These are phyloP conservation scores for Brachyistius frenatus DNA, from an alignment of 2,113 vertebrate species.

Conservation along the genomic window DNA sequence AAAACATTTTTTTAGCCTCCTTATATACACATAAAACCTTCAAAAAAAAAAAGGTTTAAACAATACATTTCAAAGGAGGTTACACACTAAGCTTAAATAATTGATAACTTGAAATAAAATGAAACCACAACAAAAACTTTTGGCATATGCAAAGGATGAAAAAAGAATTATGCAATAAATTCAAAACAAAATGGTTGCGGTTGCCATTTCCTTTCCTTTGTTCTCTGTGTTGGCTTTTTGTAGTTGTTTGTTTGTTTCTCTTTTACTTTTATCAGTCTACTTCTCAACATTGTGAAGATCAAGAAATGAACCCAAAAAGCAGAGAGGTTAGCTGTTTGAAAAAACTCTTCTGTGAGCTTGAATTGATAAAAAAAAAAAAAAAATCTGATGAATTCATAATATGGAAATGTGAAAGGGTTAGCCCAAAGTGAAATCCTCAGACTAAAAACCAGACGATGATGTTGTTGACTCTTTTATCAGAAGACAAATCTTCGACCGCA, in stretches of 20 bases:
- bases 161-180: constrained; percentile 35
- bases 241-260: constrained; percentile 6
- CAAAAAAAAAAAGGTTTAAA: constrained; percentile 3
- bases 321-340: not conserved
- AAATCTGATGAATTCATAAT: not conserved
- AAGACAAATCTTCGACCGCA: constrained; percentile 33
- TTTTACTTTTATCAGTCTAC: not conserved
- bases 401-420: not conserved
- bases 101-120: constrained; percentile 40
- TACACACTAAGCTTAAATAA: constrained; percentile 12
- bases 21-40: constrained; percentile 4
- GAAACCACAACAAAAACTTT: constrained; percentile 50
- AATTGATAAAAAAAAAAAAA: constrained; percentile 4
- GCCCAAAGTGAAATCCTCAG: not conserved
- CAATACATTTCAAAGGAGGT: constrained; percentile 20
- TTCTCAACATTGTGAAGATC: constrained; percentile 10
- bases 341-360: not conserved
- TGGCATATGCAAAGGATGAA: constrained; percentile 31
- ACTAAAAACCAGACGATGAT: constrained; percentile 28
- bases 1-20: constrained; percentile 11
- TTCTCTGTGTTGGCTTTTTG: constrained; percentile 24
- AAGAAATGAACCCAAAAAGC: constrained; percentile 1
- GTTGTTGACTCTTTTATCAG: constrained; percentile 36
- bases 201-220: constrained; percentile 55
- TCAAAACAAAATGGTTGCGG: constrained; percentile 15